Conservation (phyloP, 2,888 invertebrate genomes). For the Anthoptus insignis region DNA sequence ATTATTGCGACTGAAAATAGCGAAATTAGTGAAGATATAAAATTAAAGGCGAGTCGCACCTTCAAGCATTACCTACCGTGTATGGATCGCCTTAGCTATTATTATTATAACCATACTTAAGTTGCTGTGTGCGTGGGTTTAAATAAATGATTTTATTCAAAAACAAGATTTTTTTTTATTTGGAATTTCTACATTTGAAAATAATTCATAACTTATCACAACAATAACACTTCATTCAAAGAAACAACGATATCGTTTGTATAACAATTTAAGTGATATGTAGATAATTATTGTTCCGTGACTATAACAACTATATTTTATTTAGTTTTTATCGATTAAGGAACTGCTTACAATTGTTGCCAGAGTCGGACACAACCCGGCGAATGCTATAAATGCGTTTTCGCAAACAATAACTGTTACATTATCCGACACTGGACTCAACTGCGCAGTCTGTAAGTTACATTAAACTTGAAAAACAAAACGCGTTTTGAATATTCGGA, state of each 20-base stretch:
- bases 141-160: not conserved
- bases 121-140: not conserved
- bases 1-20: not conserved
- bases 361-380: slow-evolving; percentile 41
- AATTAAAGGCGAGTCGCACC: not conserved
- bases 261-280: slow-evolving; percentile 53
- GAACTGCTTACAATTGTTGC: slow-evolving; percentile 43
- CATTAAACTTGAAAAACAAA: not conserved
- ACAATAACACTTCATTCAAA: not conserved
- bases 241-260: slow-evolving; percentile 2
- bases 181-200: not conserved
- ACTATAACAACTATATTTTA: slow-evolving; percentile 7
- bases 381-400: not conserved
- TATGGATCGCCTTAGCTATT: not conserved
- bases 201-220: not conserved
- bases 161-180: no score
- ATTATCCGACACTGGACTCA: not conserved
- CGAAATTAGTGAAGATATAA: not conserved
- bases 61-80: slow-evolving; percentile 6
- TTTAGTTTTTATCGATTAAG: slow-evolving; percentile 21
- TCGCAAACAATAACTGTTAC: not conserved
- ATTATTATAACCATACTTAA: not conserved
- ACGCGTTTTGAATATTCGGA: no score
- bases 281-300: slow-evolving; percentile 54
- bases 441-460: not conserved